Evolutionary conservation across 2,888 invertebrate species (phyloP).

Genomic region (Eugnorisma glareosa): DNA sequence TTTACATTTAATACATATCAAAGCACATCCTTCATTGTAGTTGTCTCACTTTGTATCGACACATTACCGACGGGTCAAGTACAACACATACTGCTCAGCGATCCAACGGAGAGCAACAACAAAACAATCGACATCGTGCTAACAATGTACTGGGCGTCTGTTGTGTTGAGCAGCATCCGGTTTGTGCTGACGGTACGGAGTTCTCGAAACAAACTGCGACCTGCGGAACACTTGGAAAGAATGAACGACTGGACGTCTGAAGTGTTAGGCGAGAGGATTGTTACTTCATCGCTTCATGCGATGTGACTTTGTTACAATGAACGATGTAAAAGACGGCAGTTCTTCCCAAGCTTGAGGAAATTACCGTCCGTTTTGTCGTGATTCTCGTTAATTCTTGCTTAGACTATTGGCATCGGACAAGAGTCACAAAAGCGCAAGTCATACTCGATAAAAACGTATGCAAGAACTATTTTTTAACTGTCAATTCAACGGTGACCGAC

Average conservation of each 20-base stretch:
- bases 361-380: neutral
- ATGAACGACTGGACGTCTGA: neutral
- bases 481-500: neutral
- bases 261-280: neutral
- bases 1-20: too few relatives aligned
- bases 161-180: slow-evolving; percentile 16
- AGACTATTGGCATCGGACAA: neutral
- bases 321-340: neutral
- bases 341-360: neutral
- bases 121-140: slow-evolving; percentile 36
- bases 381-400: neutral
- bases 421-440: neutral
- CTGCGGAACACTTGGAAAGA: slow-evolving; percentile 9
- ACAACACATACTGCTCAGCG: neutral
- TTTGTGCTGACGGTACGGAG: slow-evolving; percentile 10
- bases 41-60: slow-evolving; percentile 8
- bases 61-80: slow-evolving; percentile 2
- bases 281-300: neutral
- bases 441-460: neutral
- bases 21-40: slow-evolving; percentile 8
- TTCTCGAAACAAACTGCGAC: slow-evolving; percentile 17
- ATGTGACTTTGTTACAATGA: neutral
- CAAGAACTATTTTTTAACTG: neutral
- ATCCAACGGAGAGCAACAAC: slow-evolving; percentile 13
- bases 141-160: slow-evolving; percentile 24